Evolutionary conservation across 1,140 invertebrate species (phyloP).

Genomic region (Cecropterus lyciades): DNA sequence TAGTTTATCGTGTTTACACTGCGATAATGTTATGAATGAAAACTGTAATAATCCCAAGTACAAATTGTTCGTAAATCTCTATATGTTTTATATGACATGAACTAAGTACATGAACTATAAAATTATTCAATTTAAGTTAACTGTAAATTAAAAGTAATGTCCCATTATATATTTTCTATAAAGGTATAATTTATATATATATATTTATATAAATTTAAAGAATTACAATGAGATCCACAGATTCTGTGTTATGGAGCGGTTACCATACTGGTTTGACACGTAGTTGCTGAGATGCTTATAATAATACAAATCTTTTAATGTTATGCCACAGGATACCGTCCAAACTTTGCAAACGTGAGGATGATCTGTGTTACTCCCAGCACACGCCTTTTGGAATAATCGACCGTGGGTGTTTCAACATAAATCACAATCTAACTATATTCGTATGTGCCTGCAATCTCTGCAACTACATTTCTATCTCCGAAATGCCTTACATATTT

Average conservation of each 20-base stretch:
- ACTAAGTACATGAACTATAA: no score
- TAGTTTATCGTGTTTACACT: conserved; percentile 53
- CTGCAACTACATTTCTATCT: conserved; percentile 66
- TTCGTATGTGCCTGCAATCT: conserved; percentile 68
- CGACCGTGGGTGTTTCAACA: conserved; percentile 64
- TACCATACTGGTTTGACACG: no score
- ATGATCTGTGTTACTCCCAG: conserved; percentile 62
- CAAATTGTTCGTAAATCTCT: conserved; percentile 53
- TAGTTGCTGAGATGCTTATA: no score
- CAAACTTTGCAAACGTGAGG: conserved; percentile 48
- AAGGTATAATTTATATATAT: no score
- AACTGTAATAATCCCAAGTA: conserved; percentile 56
- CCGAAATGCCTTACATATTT: conserved; percentile 65
- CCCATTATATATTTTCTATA: no score
- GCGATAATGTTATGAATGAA: conserved; percentile 54
- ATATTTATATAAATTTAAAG: no score
- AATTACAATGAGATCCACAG: no score
- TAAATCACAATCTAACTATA: conserved; percentile 53
- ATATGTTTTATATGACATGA: not conserved
- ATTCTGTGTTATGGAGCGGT: no score
- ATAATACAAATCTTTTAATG: conserved; percentile 20
- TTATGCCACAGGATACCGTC: conserved; percentile 48
- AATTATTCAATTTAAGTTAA: no score
- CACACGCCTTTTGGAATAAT: conserved; percentile 71
- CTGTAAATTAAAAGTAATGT: no score